phyloP scores from a whole-genome alignment of 1,140 invertebrate species.

The Lordiphosa stackelbergi region DNA sequence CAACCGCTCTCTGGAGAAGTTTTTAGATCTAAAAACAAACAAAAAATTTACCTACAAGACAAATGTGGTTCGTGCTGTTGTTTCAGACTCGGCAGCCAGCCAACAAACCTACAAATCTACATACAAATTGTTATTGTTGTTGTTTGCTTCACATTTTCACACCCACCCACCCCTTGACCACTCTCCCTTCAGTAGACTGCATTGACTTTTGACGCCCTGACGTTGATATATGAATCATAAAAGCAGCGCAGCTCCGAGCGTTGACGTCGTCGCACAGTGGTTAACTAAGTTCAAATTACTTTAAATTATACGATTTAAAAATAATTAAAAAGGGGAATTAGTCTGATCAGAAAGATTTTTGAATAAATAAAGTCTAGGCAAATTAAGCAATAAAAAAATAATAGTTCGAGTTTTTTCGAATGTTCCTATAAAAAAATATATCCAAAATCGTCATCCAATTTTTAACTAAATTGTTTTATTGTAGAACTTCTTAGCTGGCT shows the following conservation, averaged over 20 bases:
- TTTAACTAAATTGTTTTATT: too few relatives aligned
- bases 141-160: conserved; percentile 48
- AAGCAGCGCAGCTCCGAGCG: conserved; percentile 47
- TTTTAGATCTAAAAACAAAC: conserved; percentile 46
- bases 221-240: conserved; percentile 74
- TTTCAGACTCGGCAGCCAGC: conserved; percentile 38
- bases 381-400: too few relatives aligned
- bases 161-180: conserved; percentile 16
- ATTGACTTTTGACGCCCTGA: conserved; percentile 61
- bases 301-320: background rate
- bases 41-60: conserved; percentile 38
- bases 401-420: too few relatives aligned
- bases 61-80: conserved; percentile 25
- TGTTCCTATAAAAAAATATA: too few relatives aligned
- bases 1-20: conserved; percentile 30
- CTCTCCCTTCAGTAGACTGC: conserved; percentile 24
- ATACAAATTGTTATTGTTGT: conserved; percentile 27
- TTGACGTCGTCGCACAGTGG: conserved; percentile 7
- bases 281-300: background rate
- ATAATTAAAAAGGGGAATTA: too few relatives aligned
- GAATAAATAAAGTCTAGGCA: too few relatives aligned
- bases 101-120: conserved; percentile 44
- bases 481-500: too few relatives aligned
- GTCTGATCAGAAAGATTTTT: too few relatives aligned
- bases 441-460: too few relatives aligned